Conservation (phyloP, 2,113 vertebrate species). For the Oncorhynchus tshawytscha region DNA sequence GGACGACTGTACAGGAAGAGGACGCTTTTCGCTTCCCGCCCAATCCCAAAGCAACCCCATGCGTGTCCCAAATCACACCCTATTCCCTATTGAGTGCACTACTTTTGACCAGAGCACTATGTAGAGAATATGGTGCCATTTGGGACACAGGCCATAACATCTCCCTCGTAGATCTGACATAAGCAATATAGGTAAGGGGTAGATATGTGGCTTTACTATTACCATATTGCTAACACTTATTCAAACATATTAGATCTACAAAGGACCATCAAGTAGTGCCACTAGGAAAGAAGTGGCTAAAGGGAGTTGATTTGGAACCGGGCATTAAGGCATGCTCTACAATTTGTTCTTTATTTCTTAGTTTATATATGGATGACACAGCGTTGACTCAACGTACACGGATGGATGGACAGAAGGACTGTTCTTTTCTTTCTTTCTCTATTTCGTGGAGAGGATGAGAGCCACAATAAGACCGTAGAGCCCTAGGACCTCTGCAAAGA, state of each 20-base stretch:
- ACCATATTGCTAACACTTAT: conserved; percentile 55
- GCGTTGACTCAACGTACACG: conserved; percentile 45
- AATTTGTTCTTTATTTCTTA: conserved; percentile 63
- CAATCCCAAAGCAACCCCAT: conserved; percentile 65
- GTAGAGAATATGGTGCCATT: background rate
- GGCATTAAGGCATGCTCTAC: conserved; percentile 61
- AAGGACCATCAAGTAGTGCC: conserved; percentile 5
- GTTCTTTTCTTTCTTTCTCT: conserved; percentile 45
- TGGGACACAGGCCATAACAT: background rate
- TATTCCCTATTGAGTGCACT: too few species aligned
- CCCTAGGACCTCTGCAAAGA: conserved; percentile 97
- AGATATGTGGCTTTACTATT: background rate
- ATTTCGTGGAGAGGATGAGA: conserved; percentile 98
- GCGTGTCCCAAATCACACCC: background rate
- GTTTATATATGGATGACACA: conserved; percentile 65
- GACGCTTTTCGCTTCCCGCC: conserved; percentile 61
- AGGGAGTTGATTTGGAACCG: conserved; percentile 60
- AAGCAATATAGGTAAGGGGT: conserved; percentile 31
- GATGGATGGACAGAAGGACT: background rate
- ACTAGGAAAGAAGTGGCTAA: background rate
- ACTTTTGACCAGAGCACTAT: too few species aligned
- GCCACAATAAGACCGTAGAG: conserved; percentile 98
- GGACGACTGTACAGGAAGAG: conserved; percentile 86
- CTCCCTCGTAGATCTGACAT: conserved; percentile 66
- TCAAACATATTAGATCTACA: conserved; percentile 64